Evolutionary conservation across 1,140 invertebrate species (phyloP).

Genomic region (Brachionus rubens): DNA sequence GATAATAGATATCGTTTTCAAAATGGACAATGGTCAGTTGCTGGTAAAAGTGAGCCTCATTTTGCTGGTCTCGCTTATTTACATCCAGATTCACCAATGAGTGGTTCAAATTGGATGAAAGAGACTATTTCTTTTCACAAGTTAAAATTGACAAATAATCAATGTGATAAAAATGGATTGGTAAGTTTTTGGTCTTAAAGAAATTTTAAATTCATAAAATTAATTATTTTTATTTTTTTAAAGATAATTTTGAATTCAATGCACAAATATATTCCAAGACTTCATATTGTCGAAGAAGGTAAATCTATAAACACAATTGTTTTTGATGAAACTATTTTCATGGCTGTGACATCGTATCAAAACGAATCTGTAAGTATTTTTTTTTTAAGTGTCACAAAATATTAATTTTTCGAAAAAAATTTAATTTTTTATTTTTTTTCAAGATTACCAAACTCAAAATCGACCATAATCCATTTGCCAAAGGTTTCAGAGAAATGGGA

Average conservation of each 20-base stretch:
- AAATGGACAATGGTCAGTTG: slow-evolving; percentile 21
- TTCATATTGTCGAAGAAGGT: slow-evolving; percentile 80
- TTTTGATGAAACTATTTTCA: slow-evolving; percentile 99
- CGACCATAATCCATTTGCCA: slow-evolving; percentile 47
- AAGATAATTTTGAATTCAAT: slow-evolving; percentile 97
- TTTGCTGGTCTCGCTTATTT: slow-evolving; percentile 25
- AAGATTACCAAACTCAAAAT: slow-evolving; percentile 50
- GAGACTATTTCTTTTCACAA: slow-evolving; percentile 45
- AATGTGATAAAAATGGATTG: background rate
- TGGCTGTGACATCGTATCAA: slow-evolving; percentile 68
- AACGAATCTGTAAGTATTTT: slow-evolving; percentile 52
- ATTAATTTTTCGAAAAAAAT: background rate
- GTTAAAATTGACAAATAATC: slow-evolving; percentile 45
- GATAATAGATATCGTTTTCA: slow-evolving; percentile 46
- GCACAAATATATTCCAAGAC: slow-evolving; percentile 99
- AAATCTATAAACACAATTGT: slow-evolving; percentile 87
- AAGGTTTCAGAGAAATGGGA: slow-evolving; percentile 48
- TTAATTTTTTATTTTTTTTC: background rate
- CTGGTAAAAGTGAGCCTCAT: slow-evolving; percentile 44
- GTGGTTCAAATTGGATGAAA: slow-evolving; percentile 44
- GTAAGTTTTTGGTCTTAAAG: background rate
- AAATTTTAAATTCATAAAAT: background rate
- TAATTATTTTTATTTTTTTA: background rate
- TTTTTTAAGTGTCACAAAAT: no score
- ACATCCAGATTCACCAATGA: slow-evolving; percentile 40